Percentiles rank a stretch among this genome's conserved stretches.
Conservation (phyloP, 2,797 vertebrate genomes). For the Bucorvus abyssinicus region DNA sequence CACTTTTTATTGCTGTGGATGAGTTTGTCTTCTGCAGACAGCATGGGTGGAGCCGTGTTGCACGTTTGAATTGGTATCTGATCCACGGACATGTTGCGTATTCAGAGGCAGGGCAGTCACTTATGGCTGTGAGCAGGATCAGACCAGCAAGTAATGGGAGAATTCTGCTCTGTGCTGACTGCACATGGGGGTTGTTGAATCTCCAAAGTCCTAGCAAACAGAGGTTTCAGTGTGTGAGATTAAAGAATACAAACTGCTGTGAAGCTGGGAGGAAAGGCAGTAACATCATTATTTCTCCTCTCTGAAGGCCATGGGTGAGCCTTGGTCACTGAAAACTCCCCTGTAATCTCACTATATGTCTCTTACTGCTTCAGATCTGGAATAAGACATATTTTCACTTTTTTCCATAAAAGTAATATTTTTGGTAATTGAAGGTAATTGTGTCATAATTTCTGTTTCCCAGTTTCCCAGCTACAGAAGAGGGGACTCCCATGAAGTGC, state of each 20-base stretch:
- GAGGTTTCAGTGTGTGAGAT: neutral
- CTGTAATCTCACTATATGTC: neutral
- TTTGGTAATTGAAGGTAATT: conserved; percentile 50
- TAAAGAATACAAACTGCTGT: conserved; percentile 16
- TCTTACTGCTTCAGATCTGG: conserved; percentile 37
- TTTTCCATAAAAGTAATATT: conserved; percentile 63
- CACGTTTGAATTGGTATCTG: neutral
- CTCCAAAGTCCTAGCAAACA: conserved; percentile 22
- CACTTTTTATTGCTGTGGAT: conserved; percentile 10
- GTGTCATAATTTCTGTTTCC: conserved; percentile 45
- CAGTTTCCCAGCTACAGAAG: neutral
- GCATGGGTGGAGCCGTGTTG: neutral
- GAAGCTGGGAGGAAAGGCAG: neutral
- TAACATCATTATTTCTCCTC: conserved; percentile 5
- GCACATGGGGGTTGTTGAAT: neutral
- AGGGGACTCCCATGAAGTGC: neutral
- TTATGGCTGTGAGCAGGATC: neutral
- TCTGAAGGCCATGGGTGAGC: neutral
- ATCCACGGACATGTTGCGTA: neutral
- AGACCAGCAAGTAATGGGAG: neutral
- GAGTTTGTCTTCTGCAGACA: neutral
- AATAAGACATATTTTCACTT: conserved; percentile 38
- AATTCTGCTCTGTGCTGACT: neutral
- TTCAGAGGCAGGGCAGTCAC: neutral
- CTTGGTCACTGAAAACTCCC: neutral